phyloP scores from a whole-genome alignment of 1,140 invertebrate species.

The Cardiocondyla obscurior region DNA sequence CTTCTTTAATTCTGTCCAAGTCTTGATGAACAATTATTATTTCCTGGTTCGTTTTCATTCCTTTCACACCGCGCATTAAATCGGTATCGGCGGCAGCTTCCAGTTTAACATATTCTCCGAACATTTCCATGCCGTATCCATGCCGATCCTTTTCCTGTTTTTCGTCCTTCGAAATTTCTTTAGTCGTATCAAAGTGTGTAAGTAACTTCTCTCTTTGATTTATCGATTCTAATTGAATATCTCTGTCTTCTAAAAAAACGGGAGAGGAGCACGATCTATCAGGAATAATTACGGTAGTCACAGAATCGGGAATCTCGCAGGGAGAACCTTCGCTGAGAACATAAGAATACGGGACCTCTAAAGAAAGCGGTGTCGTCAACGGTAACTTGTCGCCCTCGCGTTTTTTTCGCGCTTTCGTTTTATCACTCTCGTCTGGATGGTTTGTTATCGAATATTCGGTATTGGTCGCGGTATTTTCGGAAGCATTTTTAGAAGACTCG shows the following conservation, averaged over 20 bases:
- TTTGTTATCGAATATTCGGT: not conserved
- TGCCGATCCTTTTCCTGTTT: not conserved
- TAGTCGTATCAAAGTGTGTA: not conserved
- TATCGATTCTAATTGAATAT: not conserved
- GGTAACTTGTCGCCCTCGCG: not conserved
- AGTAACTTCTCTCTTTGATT: not conserved
- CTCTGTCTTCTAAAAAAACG: not conserved
- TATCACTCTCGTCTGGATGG: not conserved
- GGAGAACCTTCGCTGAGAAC: conserved; percentile 81
- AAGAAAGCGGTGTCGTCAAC: not conserved
- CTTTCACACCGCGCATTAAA: conserved; percentile 64
- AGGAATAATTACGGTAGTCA: conserved; percentile 81
- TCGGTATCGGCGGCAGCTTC: conserved; percentile 61
- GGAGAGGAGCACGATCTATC: conserved; percentile 62
- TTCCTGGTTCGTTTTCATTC: conserved; percentile 52
- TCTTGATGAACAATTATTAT: conserved; percentile 67
- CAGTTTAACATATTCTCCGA: conserved; percentile 56
- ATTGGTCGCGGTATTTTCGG: not conserved
- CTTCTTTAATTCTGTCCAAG: conserved; percentile 76
- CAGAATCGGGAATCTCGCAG: conserved; percentile 79
- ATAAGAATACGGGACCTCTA: conserved; percentile 67
- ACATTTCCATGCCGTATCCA: conserved; percentile 19
- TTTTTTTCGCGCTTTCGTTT: conserved; percentile 3
- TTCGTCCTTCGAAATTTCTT: not conserved
- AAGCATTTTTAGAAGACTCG: not conserved